Conservation (phyloP, 2,888 invertebrate genomes). For the Aphrophora alni region DNA sequence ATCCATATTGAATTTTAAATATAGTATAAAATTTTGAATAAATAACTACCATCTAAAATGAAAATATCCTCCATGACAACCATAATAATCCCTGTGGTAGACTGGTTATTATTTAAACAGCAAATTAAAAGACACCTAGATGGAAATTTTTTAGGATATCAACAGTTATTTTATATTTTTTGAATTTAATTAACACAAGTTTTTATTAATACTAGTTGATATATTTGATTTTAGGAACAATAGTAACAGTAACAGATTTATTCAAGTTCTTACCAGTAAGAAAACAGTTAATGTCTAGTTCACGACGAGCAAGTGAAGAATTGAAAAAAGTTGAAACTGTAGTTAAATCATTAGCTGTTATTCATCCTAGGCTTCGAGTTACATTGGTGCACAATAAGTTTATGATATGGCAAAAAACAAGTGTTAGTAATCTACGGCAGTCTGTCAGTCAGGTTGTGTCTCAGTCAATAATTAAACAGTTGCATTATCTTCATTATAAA, state of each 20-base stretch:
- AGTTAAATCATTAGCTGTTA: slow-evolving; percentile 61
- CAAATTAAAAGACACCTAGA: too few species aligned
- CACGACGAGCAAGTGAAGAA: slow-evolving; percentile 60
- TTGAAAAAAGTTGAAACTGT: slow-evolving; percentile 62
- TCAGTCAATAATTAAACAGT: slow-evolving; percentile 44
- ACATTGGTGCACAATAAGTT: slow-evolving; percentile 59
- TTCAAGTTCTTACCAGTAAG: slow-evolving; percentile 66
- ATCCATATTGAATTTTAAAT: too few species aligned
- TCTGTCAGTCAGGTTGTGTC: slow-evolving; percentile 55
- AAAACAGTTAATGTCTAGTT: slow-evolving; percentile 60
- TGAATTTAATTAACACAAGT: too few species aligned
- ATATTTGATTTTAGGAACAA: slow-evolving; percentile 59
- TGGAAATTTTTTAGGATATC: too few species aligned
- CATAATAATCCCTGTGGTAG: too few species aligned
- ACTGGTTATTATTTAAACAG: too few species aligned
- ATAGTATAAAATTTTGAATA: too few species aligned
- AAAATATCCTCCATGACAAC: too few species aligned
- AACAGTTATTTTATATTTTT: too few species aligned
- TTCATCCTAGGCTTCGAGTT: slow-evolving; percentile 60
- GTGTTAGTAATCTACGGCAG: slow-evolving; percentile 55
- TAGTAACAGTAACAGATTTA: slow-evolving; percentile 60
- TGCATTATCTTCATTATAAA: slow-evolving; percentile 37
- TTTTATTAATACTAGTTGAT: too few species aligned
- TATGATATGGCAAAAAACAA: slow-evolving; percentile 60
- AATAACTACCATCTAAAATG: too few species aligned